Conservation (phyloP, 2,797 vertebrate genomes). For the Characodon lateralis region DNA sequence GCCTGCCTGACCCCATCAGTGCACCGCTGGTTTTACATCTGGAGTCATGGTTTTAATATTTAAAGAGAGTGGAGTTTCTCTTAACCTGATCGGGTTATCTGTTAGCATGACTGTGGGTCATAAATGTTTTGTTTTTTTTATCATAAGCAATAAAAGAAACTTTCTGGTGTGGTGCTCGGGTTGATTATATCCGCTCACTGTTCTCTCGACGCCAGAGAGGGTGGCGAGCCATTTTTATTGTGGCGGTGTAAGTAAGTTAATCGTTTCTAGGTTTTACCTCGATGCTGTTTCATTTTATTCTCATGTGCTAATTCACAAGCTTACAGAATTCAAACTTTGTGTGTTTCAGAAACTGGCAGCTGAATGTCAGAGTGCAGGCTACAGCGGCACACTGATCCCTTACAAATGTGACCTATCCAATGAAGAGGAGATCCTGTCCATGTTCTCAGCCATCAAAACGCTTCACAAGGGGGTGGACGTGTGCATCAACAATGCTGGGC, state of each 20-base stretch:
- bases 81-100: no score
- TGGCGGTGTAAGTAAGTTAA: conserved; percentile 21
- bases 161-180: background rate
- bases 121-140: conserved; percentile 7
- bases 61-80: background rate
- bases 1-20: conserved; percentile 19
- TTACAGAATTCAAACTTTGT: conserved; percentile 17
- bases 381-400: conserved; percentile 89
- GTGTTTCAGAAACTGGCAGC: conserved; percentile 90
- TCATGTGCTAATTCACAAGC: background rate
- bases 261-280: conserved; percentile 26
- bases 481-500: conserved; percentile 94
- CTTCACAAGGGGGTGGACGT: conserved; percentile 92
- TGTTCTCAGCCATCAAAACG: conserved; percentile 94
- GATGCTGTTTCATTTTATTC: background rate
- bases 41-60: conserved; percentile 11
- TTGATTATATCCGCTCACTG: conserved; percentile 29
- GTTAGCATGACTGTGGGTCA: background rate
- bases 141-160: background rate
- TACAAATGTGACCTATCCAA: conserved; percentile 95
- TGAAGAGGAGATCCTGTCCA: conserved; percentile 96
- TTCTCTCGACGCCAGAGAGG: conserved; percentile 8
- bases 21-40: background rate
- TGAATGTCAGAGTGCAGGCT: conserved; percentile 94
- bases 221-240: conserved; percentile 10